Evolutionary conservation across 2,113 vertebrate genomes (phyloP).

Genomic region (Hippocampus guttulatus): DNA sequence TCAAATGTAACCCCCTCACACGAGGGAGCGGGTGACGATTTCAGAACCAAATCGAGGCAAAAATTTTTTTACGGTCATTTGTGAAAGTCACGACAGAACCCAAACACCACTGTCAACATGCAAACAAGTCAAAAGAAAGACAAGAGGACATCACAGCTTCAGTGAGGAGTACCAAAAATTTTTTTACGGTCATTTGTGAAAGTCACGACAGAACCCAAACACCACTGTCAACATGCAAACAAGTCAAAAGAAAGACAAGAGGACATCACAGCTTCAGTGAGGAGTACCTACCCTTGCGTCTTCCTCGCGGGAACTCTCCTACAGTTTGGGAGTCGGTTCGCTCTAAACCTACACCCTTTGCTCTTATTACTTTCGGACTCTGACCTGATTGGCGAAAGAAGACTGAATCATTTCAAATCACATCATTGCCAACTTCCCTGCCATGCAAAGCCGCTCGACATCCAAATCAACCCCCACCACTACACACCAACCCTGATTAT

Average conservation of each 20-base stretch:
- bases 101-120: neutral
- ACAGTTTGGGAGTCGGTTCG: slow-evolving; percentile 99
- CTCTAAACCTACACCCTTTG: slow-evolving; percentile 97
- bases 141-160: slow-evolving; percentile 55
- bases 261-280: slow-evolving; percentile 60
- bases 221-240: slow-evolving; percentile 5
- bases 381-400: slow-evolving; percentile 99
- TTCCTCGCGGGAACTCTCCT: slow-evolving; percentile 92
- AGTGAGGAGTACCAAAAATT: slow-evolving; percentile 74
- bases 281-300: slow-evolving; percentile 96
- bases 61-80: no score
- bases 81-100: neutral
- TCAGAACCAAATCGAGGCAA: no score
- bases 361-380: slow-evolving; percentile 99
- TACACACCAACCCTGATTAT: neutral
- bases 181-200: no score
- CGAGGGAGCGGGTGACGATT: no score
- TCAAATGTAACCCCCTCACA: no score
- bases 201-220: neutral
- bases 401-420: slow-evolving; percentile 81
- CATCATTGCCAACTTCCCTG: slow-evolving; percentile 41
- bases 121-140: slow-evolving; percentile 36
- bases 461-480: neutral
- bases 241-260: slow-evolving; percentile 42
- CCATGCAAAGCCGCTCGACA: slow-evolving; percentile 64